Conservation (phyloP, 2,888 invertebrate genomes). For the Ochropacha duplaris region DNA sequence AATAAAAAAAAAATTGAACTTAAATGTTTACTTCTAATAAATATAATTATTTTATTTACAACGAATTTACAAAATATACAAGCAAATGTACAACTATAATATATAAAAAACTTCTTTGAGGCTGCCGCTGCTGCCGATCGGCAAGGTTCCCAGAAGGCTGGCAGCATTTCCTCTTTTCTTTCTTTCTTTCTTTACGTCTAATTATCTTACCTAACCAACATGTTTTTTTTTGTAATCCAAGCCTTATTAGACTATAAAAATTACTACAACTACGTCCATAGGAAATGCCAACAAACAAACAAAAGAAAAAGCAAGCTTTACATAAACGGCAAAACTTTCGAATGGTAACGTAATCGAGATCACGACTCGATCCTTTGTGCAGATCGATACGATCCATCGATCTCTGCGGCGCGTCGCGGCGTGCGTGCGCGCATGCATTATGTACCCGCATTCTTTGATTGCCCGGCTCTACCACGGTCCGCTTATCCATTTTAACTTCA, state of each 20-base stretch:
- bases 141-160: no score
- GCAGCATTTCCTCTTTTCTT: no score
- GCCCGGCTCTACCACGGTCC: conserved; percentile 33
- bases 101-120: no score
- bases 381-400: conserved; percentile 79
- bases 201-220: no score
- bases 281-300: conserved; percentile 32
- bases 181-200: no score
- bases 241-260: conserved; percentile 8
- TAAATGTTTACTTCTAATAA: no score
- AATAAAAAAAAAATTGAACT: no score
- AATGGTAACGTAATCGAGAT: conserved; percentile 73
- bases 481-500: conserved; percentile 4
- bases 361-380: conserved; percentile 76
- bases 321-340: conserved; percentile 67
- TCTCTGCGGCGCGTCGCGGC: conserved; percentile 62
- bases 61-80: no score
- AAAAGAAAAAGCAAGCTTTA: conserved; percentile 57
- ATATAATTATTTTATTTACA: no score
- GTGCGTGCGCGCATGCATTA: conserved; percentile 78
- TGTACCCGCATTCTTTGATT: conserved; percentile 60
- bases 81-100: no score
- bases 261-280: conserved; percentile 19
- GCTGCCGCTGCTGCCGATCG: no score
- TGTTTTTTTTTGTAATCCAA: no score